Percentiles rank a stretch among this genome's conserved stretches.
phyloP scores from a whole-genome alignment of 2,888 invertebrate genomes.

The Dinocampus coccinellae region DNA sequence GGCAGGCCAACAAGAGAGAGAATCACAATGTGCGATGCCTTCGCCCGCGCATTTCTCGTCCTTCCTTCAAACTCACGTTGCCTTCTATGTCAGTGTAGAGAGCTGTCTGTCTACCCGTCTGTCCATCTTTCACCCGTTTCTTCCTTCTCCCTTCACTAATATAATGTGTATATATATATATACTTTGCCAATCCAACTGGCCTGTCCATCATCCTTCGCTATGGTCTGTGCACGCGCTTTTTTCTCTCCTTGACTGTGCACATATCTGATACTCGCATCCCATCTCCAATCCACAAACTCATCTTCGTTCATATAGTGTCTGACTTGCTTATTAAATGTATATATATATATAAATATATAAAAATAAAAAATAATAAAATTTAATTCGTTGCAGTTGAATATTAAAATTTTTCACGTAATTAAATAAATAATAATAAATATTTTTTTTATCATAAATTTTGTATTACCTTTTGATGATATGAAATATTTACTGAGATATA shows the following conservation, averaged over 20 bases:
- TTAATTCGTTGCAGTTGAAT: too few relatives aligned
- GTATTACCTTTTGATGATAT: too few relatives aligned
- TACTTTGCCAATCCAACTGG: slow-evolving; percentile 19
- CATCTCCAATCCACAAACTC: slow-evolving; percentile 44
- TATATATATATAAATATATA: neutral
- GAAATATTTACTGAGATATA: too few relatives aligned
- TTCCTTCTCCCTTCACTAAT: slow-evolving; percentile 42
- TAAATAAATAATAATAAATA: too few relatives aligned
- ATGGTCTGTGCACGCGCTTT: slow-evolving; percentile 63
- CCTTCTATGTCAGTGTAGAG: slow-evolving; percentile 43
- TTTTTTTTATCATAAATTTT: too few relatives aligned
- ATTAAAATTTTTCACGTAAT: too few relatives aligned
- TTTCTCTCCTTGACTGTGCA: slow-evolving; percentile 53
- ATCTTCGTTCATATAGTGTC: slow-evolving; percentile 37
- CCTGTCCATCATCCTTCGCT: slow-evolving; percentile 60
- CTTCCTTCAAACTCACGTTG: slow-evolving; percentile 41
- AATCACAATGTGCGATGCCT: slow-evolving; percentile 62
- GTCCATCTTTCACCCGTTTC: slow-evolving; percentile 57
- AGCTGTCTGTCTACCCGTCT: slow-evolving; percentile 54
- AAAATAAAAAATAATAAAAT: neutral
- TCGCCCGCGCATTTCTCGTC: slow-evolving; percentile 46
- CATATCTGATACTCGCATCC: slow-evolving; percentile 60
- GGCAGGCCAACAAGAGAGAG: slow-evolving; percentile 60
- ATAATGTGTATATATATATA: slow-evolving; percentile 38
- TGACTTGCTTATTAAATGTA: slow-evolving; percentile 52